phyloP scores from a whole-genome alignment of 2,113 vertebrate genomes.

The Equus quagga region DNA sequence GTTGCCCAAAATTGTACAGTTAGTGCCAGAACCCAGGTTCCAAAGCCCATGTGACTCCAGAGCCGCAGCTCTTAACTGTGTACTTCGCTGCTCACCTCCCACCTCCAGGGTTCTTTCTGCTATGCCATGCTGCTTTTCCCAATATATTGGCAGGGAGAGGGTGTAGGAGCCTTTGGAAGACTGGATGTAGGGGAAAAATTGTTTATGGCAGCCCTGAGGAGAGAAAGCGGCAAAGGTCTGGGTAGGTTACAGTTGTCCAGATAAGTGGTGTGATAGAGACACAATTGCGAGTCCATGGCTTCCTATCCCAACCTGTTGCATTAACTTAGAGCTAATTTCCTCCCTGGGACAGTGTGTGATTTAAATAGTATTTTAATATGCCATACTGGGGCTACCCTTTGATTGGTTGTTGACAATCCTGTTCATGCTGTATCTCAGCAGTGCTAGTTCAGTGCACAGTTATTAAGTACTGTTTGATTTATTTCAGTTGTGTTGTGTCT shows the following conservation, averaged over 20 bases:
- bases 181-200: neutral
- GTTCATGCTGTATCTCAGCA: neutral
- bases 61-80: neutral
- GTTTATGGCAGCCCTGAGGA: neutral
- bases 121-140: neutral
- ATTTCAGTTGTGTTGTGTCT: constrained; percentile 25
- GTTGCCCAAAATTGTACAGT: neutral
- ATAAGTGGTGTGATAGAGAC: neutral
- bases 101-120: neutral
- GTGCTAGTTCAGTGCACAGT: neutral
- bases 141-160: neutral
- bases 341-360: neutral
- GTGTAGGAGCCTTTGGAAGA: constrained; percentile 4
- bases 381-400: neutral
- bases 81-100: neutral
- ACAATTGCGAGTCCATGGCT: neutral
- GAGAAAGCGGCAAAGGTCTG: neutral
- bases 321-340: neutral
- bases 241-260: neutral
- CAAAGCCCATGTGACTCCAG: neutral
- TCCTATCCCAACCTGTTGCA: neutral
- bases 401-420: neutral
- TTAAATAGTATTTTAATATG: constrained; percentile 18
- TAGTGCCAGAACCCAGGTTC: constrained; percentile 4
- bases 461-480: constrained; percentile 1